These are phyloP conservation scores for Stenolophus ochropezus DNA, from an alignment of 2,888 invertebrate species.

Conservation along the genomic window DNA sequence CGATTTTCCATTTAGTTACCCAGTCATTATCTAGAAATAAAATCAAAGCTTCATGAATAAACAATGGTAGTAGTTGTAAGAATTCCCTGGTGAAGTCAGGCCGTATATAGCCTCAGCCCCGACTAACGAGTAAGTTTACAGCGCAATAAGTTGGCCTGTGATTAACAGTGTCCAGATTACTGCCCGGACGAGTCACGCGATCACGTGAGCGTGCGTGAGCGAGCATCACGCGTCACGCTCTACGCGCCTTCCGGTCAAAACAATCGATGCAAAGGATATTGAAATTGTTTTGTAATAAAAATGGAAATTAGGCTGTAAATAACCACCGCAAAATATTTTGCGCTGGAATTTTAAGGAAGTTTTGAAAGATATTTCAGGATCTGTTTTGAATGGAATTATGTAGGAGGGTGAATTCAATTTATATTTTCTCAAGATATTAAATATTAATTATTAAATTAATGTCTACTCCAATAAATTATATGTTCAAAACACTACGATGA, in stretches of 20 bases:
- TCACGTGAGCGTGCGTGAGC: constrained; percentile 21
- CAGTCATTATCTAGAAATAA: constrained; percentile 29
- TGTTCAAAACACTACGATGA: too few species aligned
- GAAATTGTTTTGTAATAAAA: constrained; percentile 5
- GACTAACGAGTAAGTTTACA: constrained; percentile 55
- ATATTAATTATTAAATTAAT: not conserved
- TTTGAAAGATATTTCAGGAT: not conserved
- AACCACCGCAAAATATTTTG: not conserved
- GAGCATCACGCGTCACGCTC: constrained; percentile 40
- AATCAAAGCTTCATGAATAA: constrained; percentile 54
- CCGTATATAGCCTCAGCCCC: constrained; percentile 10
- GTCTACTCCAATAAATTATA: not conserved
- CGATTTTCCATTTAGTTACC: constrained; percentile 13
- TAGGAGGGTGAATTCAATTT: not conserved
- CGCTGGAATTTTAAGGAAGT: not conserved
- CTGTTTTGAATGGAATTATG: not conserved
- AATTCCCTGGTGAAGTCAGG: not conserved
- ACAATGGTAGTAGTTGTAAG: constrained; percentile 29
- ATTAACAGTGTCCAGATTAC: constrained; percentile 56
- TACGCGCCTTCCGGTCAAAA: not conserved
- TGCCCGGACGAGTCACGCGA: constrained; percentile 48
- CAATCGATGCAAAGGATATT: not conserved
- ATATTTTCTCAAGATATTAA: not conserved
- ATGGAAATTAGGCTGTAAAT: not conserved
- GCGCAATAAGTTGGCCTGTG: constrained; percentile 55